A percentile compares a stretch with the other conserved stretches of the same genome.
These are phyloP conservation scores for Araneus ventricosus DNA, from an alignment of 1,140 invertebrate species.

Conservation along the genomic window DNA sequence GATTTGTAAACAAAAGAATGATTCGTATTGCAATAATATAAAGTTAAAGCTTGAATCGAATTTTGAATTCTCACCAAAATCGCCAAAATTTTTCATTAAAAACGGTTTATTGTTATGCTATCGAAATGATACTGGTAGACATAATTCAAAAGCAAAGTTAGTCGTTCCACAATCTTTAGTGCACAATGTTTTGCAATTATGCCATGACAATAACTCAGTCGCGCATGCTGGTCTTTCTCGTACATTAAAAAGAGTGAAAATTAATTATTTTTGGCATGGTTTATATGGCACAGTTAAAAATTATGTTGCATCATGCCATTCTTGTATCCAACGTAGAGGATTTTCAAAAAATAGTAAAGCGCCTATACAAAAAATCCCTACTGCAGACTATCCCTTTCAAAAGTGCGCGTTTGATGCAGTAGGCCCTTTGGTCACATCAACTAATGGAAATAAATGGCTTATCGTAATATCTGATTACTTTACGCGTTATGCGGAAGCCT, in stretches of 20 bases:
- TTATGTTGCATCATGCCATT: neutral
- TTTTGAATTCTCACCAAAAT: neutral
- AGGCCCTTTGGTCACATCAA: neutral
- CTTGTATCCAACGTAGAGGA: neutral
- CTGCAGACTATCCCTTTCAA: neutral
- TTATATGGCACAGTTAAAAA: neutral
- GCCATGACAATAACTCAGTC: neutral
- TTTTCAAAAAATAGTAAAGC: neutral
- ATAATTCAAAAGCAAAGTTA: neutral
- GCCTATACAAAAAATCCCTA: neutral
- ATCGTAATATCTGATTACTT: conserved; percentile 1
- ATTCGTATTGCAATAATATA: neutral
- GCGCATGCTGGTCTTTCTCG: neutral
- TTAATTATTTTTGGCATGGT: conserved; percentile 21
- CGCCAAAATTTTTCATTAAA: neutral
- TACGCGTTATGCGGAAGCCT: neutral
- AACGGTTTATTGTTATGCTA: neutral
- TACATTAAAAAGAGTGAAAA: neutral
- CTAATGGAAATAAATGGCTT: neutral
- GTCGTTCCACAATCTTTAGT: neutral
- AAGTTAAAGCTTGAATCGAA: neutral
- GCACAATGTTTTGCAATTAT: neutral
- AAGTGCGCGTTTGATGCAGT: neutral
- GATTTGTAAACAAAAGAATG: neutral
- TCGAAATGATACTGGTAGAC: neutral